Evolutionary conservation across 2,797 vertebrate genomes (phyloP).

Genomic region (Neosilurus mollespiculum): DNA sequence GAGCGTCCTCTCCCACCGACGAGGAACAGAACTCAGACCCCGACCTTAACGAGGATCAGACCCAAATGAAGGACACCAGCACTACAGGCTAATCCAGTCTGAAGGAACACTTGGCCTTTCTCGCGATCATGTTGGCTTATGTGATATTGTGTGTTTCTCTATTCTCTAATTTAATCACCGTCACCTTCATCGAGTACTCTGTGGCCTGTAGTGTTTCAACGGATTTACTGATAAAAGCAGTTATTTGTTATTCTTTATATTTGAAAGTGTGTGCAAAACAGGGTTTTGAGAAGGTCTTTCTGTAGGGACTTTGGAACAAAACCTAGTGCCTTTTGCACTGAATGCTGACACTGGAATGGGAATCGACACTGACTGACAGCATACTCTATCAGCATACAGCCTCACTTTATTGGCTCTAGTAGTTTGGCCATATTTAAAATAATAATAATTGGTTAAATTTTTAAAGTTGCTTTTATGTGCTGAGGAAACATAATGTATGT

Average conservation of each 20-base stretch:
- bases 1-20: constrained; percentile 66
- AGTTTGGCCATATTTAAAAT: not conserved
- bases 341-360: constrained; percentile 68
- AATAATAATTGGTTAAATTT: constrained; percentile 32
- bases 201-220: constrained; percentile 54
- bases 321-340: constrained; percentile 78
- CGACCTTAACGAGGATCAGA: constrained; percentile 59
- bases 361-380: constrained; percentile 72
- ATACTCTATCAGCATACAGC: constrained; percentile 41
- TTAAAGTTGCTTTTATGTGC: constrained; percentile 29
- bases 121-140: constrained; percentile 52
- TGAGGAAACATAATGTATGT: constrained; percentile 43
- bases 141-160: constrained; percentile 68
- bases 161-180: constrained; percentile 51
- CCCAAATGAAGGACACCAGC: constrained; percentile 59
- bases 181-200: constrained; percentile 53
- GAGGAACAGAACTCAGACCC: constrained; percentile 65
- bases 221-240: constrained; percentile 55
- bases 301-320: constrained; percentile 63
- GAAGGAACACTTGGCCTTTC: constrained; percentile 40
- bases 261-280: constrained; percentile 53
- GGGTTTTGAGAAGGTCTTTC: constrained; percentile 61
- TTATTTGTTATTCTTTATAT: constrained; percentile 41
- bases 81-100: constrained; percentile 41
- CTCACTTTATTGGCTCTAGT: constrained; percentile 36